Conservation (phyloP, 2,797 vertebrate species). For the Oryzias dopingdopingensis region DNA sequence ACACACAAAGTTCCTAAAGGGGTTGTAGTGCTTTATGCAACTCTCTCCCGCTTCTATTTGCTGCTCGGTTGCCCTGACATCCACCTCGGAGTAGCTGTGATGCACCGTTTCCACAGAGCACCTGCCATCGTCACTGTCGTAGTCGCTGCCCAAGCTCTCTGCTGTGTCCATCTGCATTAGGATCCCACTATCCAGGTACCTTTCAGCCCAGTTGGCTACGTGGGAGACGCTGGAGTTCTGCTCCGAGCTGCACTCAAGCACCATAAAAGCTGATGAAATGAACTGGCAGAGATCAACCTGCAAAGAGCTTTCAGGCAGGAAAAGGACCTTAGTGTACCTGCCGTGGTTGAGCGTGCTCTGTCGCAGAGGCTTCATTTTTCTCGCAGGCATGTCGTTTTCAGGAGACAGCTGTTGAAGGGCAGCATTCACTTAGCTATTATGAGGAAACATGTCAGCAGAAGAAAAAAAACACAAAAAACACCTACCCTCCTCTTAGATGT, state of each 20-base stretch:
- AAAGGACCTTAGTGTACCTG: slow-evolving; percentile 46
- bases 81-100: slow-evolving; percentile 77
- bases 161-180: slow-evolving; percentile 58
- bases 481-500: slow-evolving; percentile 65
- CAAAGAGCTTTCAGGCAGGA: slow-evolving; percentile 7
- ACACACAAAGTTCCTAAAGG: background rate
- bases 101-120: slow-evolving; percentile 62
- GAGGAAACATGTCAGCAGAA: slow-evolving; percentile 18
- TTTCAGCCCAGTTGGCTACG: slow-evolving; percentile 72
- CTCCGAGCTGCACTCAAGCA: slow-evolving; percentile 46
- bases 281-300: slow-evolving; percentile 7
- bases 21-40: background rate
- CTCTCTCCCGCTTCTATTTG: background rate
- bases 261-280: too few relatives aligned
- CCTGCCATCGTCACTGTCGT: slow-evolving; percentile 71
- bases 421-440: slow-evolving; percentile 14
- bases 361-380: slow-evolving; percentile 67
- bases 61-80: slow-evolving; percentile 58
- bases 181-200: slow-evolving; percentile 78
- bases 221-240: slow-evolving; percentile 52
- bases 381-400: slow-evolving; percentile 50
- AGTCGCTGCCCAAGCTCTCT: slow-evolving; percentile 58
- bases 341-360: slow-evolving; percentile 69
- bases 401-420: slow-evolving; percentile 60
- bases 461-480: slow-evolving; percentile 1